Conservation (phyloP, 1,140 invertebrate genomes). For the Heliconius hewitsoni region DNA sequence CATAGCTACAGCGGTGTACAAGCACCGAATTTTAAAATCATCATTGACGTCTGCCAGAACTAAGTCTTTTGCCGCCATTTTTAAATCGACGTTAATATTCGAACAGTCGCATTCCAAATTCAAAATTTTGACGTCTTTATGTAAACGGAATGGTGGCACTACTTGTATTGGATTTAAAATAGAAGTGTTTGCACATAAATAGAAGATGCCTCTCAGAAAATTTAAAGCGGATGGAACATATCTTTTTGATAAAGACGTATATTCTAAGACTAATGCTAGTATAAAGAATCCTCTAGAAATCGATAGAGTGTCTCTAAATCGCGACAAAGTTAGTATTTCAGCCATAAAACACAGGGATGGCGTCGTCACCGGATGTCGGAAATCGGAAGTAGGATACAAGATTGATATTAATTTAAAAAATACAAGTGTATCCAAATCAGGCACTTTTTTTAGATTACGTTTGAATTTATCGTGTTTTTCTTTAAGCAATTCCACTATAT, state of each 20-base stretch:
- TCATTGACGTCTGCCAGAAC: conserved; percentile 80
- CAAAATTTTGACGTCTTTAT: conserved; percentile 80
- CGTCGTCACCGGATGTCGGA: conserved; percentile 91
- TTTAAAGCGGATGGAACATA: conserved; percentile 89
- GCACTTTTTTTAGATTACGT: conserved; percentile 84
- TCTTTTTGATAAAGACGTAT: conserved; percentile 89
- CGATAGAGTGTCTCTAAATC: conserved; percentile 84
- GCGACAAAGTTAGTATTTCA: conserved; percentile 86
- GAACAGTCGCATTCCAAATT: conserved; percentile 80
- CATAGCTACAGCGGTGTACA: conserved; percentile 81
- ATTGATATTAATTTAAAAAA: conserved; percentile 90
- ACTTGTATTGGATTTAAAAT: conserved; percentile 82
- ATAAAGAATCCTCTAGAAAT: conserved; percentile 91
- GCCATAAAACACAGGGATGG: conserved; percentile 91
- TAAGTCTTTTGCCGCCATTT: conserved; percentile 78
- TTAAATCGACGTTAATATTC: conserved; percentile 58
- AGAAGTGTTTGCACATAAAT: conserved; percentile 83
- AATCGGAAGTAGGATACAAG: conserved; percentile 94
- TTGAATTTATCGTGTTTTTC: conserved; percentile 87
- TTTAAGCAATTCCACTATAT: conserved; percentile 86
- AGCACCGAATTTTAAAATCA: conserved; percentile 83
- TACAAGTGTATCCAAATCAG: conserved; percentile 87
- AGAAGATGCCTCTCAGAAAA: conserved; percentile 87
- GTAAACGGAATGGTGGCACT: conserved; percentile 84
- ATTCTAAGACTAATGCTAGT: conserved; percentile 88